Evolutionary conservation across 2,888 invertebrate genomes (phyloP).

Genomic region (Clivina fossor): DNA sequence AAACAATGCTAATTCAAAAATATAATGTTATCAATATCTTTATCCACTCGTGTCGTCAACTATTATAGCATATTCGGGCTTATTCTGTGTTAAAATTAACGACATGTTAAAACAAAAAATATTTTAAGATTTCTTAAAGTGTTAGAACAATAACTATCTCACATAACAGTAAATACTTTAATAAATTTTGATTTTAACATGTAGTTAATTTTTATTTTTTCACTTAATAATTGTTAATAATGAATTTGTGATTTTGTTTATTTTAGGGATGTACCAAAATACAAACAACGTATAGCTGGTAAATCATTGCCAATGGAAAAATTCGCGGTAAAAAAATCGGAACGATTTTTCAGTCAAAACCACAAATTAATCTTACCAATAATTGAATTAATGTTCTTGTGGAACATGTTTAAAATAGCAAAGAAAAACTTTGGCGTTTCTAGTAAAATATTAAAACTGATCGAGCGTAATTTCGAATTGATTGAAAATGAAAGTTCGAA

Average conservation of each 20-base stretch:
- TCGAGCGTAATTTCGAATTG: slow-evolving; percentile 57
- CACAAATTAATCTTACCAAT: slow-evolving; percentile 76
- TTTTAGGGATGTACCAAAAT: slow-evolving; percentile 73
- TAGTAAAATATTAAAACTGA: slow-evolving; percentile 63
- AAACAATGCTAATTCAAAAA: no score
- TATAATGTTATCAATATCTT: no score
- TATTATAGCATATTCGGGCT: no score
- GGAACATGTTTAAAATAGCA: slow-evolving; percentile 88
- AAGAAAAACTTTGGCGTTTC: slow-evolving; percentile 68
- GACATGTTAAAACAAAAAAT: no score
- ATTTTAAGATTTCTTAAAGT: no score
- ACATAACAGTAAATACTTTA: no score
- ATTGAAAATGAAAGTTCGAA: slow-evolving; percentile 46
- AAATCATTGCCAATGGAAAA: slow-evolving; percentile 98
- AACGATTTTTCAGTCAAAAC: slow-evolving; percentile 75
- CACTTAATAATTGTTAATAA: neutral
- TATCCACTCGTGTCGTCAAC: no score
- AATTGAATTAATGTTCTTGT: slow-evolving; percentile 85
- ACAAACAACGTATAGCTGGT: slow-evolving; percentile 90
- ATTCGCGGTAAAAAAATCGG: slow-evolving; percentile 85
- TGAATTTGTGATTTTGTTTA: slow-evolving; percentile 31
- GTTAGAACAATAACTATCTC: neutral
- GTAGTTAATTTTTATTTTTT: neutral
- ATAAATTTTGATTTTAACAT: neutral
- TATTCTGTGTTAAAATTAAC: no score